Evolutionary conservation across 1,140 invertebrate species (phyloP).

Genomic region (Aphis craccivora): DNA sequence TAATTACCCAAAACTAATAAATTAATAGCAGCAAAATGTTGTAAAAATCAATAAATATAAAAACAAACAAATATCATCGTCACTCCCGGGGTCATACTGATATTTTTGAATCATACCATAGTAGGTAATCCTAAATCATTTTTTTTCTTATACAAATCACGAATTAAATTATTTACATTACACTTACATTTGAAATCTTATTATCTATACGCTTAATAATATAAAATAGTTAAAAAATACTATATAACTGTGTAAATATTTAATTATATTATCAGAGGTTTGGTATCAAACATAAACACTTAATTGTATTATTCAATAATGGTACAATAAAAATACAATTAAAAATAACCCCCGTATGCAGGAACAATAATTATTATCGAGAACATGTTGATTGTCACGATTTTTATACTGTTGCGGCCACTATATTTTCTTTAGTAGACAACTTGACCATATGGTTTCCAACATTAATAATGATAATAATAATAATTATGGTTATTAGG

Average conservation of each 20-base stretch:
- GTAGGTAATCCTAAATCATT: not conserved
- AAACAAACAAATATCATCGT: not conserved
- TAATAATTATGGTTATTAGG: conserved; percentile 11
- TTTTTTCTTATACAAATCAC: not conserved
- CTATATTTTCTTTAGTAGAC: not conserved
- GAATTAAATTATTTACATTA: not conserved
- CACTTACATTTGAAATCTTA: not conserved
- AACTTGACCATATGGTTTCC: not conserved
- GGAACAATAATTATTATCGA: not conserved
- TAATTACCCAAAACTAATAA: not conserved
- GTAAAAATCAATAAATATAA: not conserved
- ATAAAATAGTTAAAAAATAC: not conserved
- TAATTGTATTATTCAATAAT: not conserved
- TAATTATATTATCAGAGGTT: not conserved
- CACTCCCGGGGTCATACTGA: not conserved
- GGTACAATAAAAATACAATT: not conserved
- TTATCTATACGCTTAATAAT: not conserved
- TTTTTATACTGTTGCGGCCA: not conserved
- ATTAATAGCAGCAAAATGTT: not conserved
- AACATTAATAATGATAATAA: not conserved
- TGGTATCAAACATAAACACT: not conserved
- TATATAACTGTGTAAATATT: not conserved
- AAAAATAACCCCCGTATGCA: not conserved
- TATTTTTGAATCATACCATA: not conserved
- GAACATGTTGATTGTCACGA: not conserved